Evolutionary conservation across 2,797 vertebrate genomes (phyloP).

Genomic region (Danionella dracula): DNA sequence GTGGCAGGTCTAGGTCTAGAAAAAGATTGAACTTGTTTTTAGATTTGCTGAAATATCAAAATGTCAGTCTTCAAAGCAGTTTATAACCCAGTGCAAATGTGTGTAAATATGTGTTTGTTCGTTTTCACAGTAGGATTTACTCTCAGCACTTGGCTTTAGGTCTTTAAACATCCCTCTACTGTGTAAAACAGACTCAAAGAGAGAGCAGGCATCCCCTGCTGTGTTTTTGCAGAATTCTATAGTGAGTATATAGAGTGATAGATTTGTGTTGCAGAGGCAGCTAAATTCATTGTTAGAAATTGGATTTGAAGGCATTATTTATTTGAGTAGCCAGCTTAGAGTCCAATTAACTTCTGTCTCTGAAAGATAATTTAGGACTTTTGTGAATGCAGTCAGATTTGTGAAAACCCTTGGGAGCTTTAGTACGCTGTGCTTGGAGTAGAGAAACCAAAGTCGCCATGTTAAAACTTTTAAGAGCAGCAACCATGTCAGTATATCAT

Average conservation of each 20-base stretch:
- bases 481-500: no score
- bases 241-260: constrained; percentile 17
- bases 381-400: neutral
- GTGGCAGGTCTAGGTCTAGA: no score
- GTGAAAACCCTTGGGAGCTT: no score
- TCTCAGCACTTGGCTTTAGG: constrained; percentile 28
- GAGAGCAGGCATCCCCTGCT: constrained; percentile 30
- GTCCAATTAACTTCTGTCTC: constrained; percentile 13
- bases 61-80: no score
- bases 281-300: constrained; percentile 5
- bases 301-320: constrained; percentile 7
- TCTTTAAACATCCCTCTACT: constrained; percentile 24
- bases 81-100: neutral
- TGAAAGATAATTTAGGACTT: neutral
- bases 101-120: neutral
- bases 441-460: no score
- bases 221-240: constrained; percentile 24
- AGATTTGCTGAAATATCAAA: no score
- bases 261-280: neutral
- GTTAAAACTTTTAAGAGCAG: no score
- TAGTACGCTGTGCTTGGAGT: no score
- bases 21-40: no score
- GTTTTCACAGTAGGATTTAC: constrained; percentile 17
- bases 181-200: neutral
- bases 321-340: constrained; percentile 16